Evolutionary conservation across 1,140 invertebrate species (phyloP).

Genomic region (Orius insidiosus): DNA sequence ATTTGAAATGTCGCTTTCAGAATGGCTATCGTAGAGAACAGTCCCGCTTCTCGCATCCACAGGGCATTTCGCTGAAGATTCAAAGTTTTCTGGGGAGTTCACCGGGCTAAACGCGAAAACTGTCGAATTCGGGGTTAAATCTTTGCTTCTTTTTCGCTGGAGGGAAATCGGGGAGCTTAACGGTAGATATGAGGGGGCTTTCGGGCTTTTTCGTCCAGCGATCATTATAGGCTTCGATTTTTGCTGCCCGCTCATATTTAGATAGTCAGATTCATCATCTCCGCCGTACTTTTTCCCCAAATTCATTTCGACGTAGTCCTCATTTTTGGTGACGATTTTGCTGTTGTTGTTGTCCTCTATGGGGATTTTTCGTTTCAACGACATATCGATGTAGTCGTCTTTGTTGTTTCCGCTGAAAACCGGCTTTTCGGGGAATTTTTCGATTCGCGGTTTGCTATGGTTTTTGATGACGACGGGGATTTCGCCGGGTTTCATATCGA

Average conservation of each 20-base stretch:
- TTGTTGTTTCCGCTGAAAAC: constrained; percentile 17
- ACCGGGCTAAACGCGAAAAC: constrained; percentile 36
- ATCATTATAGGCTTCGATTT: constrained; percentile 36
- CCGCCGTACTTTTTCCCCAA: constrained; percentile 21
- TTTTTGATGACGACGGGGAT: constrained; percentile 18
- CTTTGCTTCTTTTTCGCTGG: constrained; percentile 12
- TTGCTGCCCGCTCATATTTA: constrained; percentile 27
- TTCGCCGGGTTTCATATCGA: constrained; percentile 29
- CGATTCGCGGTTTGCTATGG: constrained; percentile 12
- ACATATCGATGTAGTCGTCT: constrained; percentile 27
- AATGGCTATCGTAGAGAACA: constrained; percentile 13
- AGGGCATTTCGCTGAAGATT: constrained; percentile 18
- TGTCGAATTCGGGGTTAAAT: constrained; percentile 28
- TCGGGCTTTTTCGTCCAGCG: constrained; percentile 28
- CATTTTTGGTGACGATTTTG: constrained; percentile 27
- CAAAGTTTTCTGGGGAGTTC: constrained; percentile 23
- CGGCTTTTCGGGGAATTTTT: constrained; percentile 13
- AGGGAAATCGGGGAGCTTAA: constrained; percentile 15
- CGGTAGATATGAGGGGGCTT: constrained; percentile 26
- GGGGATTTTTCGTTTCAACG: constrained; percentile 5
- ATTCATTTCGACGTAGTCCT: constrained; percentile 43
- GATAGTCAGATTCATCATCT: constrained; percentile 22
- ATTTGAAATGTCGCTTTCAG: background rate
- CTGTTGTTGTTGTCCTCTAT: constrained; percentile 22
- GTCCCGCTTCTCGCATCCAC: constrained; percentile 25